These are phyloP conservation scores for Antheraea yamamai DNA, from an alignment of 2,888 invertebrate genomes.

Conservation along the genomic window DNA sequence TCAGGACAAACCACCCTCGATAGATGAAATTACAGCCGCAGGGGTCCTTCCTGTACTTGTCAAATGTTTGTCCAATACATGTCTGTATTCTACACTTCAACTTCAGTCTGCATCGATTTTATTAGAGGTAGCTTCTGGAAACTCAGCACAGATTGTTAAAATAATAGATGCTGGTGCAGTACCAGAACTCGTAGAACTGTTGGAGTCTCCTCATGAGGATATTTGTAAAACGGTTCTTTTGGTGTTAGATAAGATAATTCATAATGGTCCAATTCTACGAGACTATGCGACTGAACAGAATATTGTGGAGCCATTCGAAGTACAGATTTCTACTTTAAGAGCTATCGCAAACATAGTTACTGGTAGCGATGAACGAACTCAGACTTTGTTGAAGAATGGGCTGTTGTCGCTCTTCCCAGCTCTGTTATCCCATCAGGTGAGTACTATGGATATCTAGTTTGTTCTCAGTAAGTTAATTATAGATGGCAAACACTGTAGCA, in stretches of 20 bases:
- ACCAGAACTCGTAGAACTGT: conserved; percentile 94
- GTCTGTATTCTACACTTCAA: conserved; percentile 93
- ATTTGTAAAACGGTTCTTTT: conserved; percentile 99
- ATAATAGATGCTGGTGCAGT: conserved; percentile 98
- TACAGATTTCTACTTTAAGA: neutral
- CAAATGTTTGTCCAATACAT: conserved; percentile 92
- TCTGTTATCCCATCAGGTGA: neutral
- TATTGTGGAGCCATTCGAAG: conserved; percentile 87
- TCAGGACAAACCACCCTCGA: conserved; percentile 98
- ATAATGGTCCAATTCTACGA: conserved; percentile 90
- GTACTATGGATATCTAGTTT: no score
- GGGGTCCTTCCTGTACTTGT: conserved; percentile 78
- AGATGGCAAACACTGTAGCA: no score
- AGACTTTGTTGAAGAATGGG: neutral
- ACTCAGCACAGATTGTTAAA: conserved; percentile 93
- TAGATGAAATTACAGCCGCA: conserved; percentile 95
- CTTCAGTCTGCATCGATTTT: conserved; percentile 99
- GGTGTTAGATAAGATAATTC: conserved; percentile 92
- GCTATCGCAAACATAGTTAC: neutral
- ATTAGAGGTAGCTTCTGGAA: conserved; percentile 97
- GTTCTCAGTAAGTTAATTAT: no score
- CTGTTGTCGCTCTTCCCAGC: neutral
- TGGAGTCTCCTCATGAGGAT: conserved; percentile 96
- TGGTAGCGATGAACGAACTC: neutral
- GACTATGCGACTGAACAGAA: conserved; percentile 91